Conservation (phyloP, 92 coral and sea anemone genomes). For the Metridium senile region DNA sequence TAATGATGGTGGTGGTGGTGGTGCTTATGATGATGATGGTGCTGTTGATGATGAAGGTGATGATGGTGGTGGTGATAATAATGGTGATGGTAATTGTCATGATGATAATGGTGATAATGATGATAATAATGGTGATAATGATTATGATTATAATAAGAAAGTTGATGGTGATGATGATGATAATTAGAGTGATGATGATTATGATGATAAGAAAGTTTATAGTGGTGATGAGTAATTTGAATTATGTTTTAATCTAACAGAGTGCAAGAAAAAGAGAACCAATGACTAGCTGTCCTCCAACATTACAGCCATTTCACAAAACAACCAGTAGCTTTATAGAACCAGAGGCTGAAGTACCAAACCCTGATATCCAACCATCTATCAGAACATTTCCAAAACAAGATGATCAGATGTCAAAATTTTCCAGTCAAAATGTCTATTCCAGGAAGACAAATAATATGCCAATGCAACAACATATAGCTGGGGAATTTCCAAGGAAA, state of each 20-base stretch:
- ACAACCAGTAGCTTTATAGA: background rate
- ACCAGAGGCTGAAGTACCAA: slow-evolving; percentile 3
- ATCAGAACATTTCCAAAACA: background rate
- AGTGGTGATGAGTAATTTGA: too few species aligned
- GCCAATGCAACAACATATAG: background rate
- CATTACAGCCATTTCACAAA: background rate
- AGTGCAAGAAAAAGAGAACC: slow-evolving; percentile 2
- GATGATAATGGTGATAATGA: slow-evolving; percentile 1
- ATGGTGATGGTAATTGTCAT: background rate
- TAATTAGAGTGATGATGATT: too few species aligned
- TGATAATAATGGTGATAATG: background rate
- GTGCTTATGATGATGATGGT: background rate
- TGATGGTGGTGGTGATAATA: background rate
- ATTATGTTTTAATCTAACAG: background rate
- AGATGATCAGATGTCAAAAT: background rate
- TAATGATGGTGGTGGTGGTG: too few species aligned
- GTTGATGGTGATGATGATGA: background rate
- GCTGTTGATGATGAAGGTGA: background rate
- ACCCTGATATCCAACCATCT: background rate
- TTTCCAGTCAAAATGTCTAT: too few species aligned
- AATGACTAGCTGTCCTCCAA: slow-evolving; percentile 9
- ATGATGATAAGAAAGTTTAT: background rate
- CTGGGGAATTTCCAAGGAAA: background rate
- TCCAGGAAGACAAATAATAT: background rate
- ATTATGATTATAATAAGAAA: background rate